phyloP scores from a whole-genome alignment of 2,888 invertebrate species.

The Ectemnius cavifrons region DNA sequence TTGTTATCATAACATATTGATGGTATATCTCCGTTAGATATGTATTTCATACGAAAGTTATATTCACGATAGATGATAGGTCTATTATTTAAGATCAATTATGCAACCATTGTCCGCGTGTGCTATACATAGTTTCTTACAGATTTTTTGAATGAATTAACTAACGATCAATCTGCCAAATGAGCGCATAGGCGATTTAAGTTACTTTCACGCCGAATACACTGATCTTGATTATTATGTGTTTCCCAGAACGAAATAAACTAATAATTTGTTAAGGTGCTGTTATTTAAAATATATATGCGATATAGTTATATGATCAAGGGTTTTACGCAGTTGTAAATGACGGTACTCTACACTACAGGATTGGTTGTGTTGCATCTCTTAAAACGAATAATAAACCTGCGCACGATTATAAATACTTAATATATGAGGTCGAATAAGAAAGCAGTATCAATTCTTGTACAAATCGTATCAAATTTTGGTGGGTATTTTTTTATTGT shows the following conservation, averaged over 20 bases:
- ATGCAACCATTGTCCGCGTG: constrained; percentile 34
- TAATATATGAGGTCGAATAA: constrained; percentile 31
- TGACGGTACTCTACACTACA: too few species aligned
- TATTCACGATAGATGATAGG: constrained; percentile 36
- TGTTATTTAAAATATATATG: background rate
- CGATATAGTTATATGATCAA: constrained; percentile 1
- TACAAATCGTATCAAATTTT: constrained; percentile 39
- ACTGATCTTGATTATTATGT: constrained; percentile 25
- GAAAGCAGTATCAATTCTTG: constrained; percentile 31
- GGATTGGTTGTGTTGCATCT: background rate
- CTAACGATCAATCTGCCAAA: constrained; percentile 4
- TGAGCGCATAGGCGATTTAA: background rate
- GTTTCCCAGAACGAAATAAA: too few species aligned
- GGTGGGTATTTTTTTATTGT: constrained; percentile 47
- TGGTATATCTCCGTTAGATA: constrained; percentile 44
- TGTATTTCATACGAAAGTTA: constrained; percentile 34
- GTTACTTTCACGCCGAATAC: constrained; percentile 34
- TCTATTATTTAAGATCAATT: constrained; percentile 40
- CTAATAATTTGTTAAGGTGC: too few species aligned
- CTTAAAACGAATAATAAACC: constrained; percentile 29
- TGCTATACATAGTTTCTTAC: constrained; percentile 39
- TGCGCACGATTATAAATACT: constrained; percentile 39
- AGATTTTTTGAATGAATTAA: constrained; percentile 43
- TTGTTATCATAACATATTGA: constrained; percentile 36
- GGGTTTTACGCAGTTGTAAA: background rate